Base-by-base conservation (phyloP, 2,797 vertebrate species). In the Gymnothorax javanicus region DNA sequence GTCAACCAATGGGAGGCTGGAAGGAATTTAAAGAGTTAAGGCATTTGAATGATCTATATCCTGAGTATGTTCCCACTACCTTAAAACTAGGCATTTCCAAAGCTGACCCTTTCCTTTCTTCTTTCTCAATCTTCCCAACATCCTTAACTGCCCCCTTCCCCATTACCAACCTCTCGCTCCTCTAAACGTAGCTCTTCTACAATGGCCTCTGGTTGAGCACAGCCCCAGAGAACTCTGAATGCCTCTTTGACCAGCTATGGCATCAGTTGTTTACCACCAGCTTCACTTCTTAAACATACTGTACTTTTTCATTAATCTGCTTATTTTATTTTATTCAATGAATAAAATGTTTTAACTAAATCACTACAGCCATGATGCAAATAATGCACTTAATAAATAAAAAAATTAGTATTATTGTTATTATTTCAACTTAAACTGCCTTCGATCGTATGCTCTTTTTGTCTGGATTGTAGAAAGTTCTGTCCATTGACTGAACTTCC, bases 391-490 rank as follows among this genome's bases (percentile, higher is more conserved):
- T 67, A 6, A 67, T 67, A 67, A 67, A 67, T 67, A n/a, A n/a
- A n/a, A 23, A 23, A 23, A n/a, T 60, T 60, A 60, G 8, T 60
- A 12, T 60, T 67, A 67, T 67, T 25, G 25, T 62, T 62, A 12
- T 62, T 25, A 23, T 25, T 25, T 13, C 7, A 15, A 20, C 43
- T 81, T 56, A 11, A 20, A 52, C 15, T 81, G 27, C 73, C 89
- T 91, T 90, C 88, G 91, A 81, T 86, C 90, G 50, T 33, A 75
- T 25, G 73, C 56, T 57, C 20, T n/a, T 7, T 54, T 43, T 87
- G 85, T 79, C 52, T 89, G 64, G 12, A 4, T 85, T 77, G 43
- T 59, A 85, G 20, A 56, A 23, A 81, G 8, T 8, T 50, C 73
- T 77, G 15, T 50, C 4, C 73, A 73, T 77, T 77, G 12, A 17